Percentiles rank a stretch among this genome's conserved stretches.
These are phyloP conservation scores for Falco concolor DNA, from an alignment of 2,797 vertebrate species.

Conservation along the genomic window DNA sequence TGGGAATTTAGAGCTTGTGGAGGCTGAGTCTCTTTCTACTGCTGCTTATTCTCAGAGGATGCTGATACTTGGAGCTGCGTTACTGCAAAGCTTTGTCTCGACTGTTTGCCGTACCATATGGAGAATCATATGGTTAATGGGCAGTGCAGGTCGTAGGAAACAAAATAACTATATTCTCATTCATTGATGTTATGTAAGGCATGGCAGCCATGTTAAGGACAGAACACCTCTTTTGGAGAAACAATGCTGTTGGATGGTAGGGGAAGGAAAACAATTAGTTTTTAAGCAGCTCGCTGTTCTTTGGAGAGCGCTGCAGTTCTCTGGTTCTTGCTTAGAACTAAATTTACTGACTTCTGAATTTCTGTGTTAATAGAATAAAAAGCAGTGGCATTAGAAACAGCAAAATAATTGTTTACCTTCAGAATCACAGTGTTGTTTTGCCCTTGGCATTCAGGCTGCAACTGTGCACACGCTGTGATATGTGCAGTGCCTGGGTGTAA, in stretches of 20 bases:
- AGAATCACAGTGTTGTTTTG: background rate
- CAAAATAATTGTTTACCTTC: background rate
- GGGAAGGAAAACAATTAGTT: background rate
- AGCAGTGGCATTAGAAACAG: background rate
- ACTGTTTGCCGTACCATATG: background rate
- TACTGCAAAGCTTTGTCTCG: background rate
- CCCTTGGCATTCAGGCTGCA: background rate
- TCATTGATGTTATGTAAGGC: conserved; percentile 53
- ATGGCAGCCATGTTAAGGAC: conserved; percentile 62
- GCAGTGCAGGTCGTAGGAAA: background rate
- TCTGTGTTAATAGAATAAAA: background rate
- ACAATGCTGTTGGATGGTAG: background rate
- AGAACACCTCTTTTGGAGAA: conserved; percentile 50
- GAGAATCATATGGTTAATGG: background rate
- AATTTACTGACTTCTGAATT: background rate
- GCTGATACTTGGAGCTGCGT: background rate
- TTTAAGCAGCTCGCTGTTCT: background rate
- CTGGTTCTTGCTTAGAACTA: background rate
- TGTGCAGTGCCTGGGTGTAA: background rate
- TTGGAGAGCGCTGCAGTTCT: background rate
- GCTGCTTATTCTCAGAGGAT: background rate
- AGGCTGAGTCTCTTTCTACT: background rate
- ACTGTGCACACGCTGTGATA: background rate
- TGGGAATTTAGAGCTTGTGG: background rate
- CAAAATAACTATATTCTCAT: conserved; percentile 12